Evolutionary conservation across 1,140 invertebrate genomes (phyloP).

Genomic region (Zaprionus inermis): DNA sequence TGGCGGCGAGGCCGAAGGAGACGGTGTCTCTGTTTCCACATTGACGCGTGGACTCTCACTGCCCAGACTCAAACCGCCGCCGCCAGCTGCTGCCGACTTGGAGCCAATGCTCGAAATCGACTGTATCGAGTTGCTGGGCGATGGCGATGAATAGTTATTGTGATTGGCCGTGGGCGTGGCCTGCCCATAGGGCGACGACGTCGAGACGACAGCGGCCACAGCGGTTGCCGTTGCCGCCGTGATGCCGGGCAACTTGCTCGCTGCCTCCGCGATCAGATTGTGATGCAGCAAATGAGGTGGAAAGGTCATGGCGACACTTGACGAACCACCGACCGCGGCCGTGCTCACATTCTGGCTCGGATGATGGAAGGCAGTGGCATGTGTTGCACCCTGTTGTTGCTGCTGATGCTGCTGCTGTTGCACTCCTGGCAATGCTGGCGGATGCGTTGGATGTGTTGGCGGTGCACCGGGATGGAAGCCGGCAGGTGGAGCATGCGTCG

Average conservation of each 20-base stretch:
- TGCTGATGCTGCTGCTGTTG: slow-evolving; percentile 42
- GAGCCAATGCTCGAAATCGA: slow-evolving; percentile 83
- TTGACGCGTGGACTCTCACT: slow-evolving; percentile 75
- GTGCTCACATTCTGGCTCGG: slow-evolving; percentile 53
- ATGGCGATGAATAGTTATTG: slow-evolving; percentile 78
- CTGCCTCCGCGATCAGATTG: slow-evolving; percentile 79
- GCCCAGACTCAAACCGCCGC: slow-evolving; percentile 57
- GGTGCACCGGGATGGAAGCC: slow-evolving; percentile 36
- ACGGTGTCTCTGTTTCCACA: slow-evolving; percentile 76
- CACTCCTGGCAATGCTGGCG: slow-evolving; percentile 29
- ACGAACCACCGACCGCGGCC: slow-evolving; percentile 29
- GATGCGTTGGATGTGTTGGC: slow-evolving; percentile 52
- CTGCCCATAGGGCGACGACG: slow-evolving; percentile 38
- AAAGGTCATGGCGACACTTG: slow-evolving; percentile 85
- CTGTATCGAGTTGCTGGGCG: slow-evolving; percentile 80
- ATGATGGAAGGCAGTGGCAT: slow-evolving; percentile 68
- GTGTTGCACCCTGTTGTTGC: slow-evolving; percentile 21
- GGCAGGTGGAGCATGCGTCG: slow-evolving; percentile 65
- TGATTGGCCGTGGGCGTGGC: slow-evolving; percentile 30
- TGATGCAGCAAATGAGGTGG: slow-evolving; percentile 86
- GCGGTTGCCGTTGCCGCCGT: slow-evolving; percentile 64
- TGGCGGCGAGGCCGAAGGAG: slow-evolving; percentile 75
- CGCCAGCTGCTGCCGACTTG: slow-evolving; percentile 41
- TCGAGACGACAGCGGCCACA: slow-evolving; percentile 68
- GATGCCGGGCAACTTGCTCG: slow-evolving; percentile 75